A percentile compares a stretch with the other conserved stretches of the same genome.
These are phyloP conservation scores for Lycaena phlaeas DNA, from an alignment of 2,888 invertebrate genomes.

Conservation along the genomic window DNA sequence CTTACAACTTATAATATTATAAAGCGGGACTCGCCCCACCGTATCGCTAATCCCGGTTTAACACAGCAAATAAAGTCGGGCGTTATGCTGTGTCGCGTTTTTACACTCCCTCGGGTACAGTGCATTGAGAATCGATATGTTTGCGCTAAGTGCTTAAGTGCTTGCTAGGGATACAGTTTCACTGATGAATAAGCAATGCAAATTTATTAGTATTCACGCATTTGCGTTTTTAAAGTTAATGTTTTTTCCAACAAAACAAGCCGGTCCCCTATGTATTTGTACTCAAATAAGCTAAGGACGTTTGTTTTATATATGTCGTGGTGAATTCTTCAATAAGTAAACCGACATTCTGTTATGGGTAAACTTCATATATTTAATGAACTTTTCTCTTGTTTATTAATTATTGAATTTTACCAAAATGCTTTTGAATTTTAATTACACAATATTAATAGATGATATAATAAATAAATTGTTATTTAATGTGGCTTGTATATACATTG, in stretches of 20 bases:
- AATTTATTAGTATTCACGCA: slow-evolving; percentile 29
- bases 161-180: slow-evolving; percentile 59
- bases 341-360: too few species aligned
- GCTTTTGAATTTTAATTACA: too few species aligned
- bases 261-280: slow-evolving; percentile 2
- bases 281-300: not conserved
- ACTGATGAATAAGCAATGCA: slow-evolving; percentile 58
- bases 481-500: too few species aligned
- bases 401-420: too few species aligned
- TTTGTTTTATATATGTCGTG: not conserved
- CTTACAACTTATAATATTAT: slow-evolving; percentile 71
- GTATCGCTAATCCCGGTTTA: slow-evolving; percentile 54
- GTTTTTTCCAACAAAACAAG: slow-evolving; percentile 14
- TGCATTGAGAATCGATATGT: slow-evolving; percentile 65
- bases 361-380: too few species aligned
- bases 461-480: too few species aligned
- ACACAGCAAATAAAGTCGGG: slow-evolving; percentile 54
- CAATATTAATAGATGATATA: too few species aligned
- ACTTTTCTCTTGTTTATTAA: too few species aligned
- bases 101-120: slow-evolving; percentile 61
- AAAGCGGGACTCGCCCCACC: slow-evolving; percentile 42
- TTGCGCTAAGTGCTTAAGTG: slow-evolving; percentile 69
- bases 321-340: too few species aligned
- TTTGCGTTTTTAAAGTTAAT: slow-evolving; percentile 22
- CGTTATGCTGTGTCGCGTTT: slow-evolving; percentile 51